Conservation (phyloP, 2,888 invertebrate genomes). For the Tetrapedia diversipes region DNA sequence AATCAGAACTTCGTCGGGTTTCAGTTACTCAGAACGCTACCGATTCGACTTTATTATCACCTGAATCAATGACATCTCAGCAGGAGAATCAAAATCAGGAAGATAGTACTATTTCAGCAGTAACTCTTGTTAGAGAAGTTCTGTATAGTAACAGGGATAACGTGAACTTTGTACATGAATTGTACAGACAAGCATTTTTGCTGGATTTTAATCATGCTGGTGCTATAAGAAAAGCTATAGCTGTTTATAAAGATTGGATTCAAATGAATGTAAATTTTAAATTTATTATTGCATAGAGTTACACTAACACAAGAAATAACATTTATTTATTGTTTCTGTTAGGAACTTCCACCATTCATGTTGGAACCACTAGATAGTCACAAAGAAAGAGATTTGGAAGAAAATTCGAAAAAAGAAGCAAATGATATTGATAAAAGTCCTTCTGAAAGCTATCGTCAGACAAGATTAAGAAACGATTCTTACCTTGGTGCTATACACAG, state of each 20-base stretch:
- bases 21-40: constrained; percentile 81
- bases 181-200: constrained; percentile 96
- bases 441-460: constrained; percentile 78
- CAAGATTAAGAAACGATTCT: constrained; percentile 91
- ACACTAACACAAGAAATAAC: background rate
- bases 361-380: constrained; percentile 86
- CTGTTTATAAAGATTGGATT: constrained; percentile 98
- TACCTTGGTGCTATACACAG: constrained; percentile 92
- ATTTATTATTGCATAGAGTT: background rate
- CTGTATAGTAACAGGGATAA: constrained; percentile 94
- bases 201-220: constrained; percentile 94
- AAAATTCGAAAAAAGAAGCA: constrained; percentile 74
- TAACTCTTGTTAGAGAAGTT: constrained; percentile 92
- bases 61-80: constrained; percentile 72
- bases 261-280: constrained; percentile 88
- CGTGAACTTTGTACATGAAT: constrained; percentile 96
- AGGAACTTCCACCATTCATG: constrained; percentile 92
- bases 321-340: constrained; percentile 49
- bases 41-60: constrained; percentile 76
- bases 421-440: constrained; percentile 77
- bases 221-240: constrained; percentile 94
- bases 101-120: constrained; percentile 83
- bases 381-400: constrained; percentile 79
- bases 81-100: constrained; percentile 77
- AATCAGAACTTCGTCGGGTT: constrained; percentile 81